These are phyloP conservation scores for Orchesella flavescens DNA, from an alignment of 2,888 invertebrate genomes.

Conservation along the genomic window DNA sequence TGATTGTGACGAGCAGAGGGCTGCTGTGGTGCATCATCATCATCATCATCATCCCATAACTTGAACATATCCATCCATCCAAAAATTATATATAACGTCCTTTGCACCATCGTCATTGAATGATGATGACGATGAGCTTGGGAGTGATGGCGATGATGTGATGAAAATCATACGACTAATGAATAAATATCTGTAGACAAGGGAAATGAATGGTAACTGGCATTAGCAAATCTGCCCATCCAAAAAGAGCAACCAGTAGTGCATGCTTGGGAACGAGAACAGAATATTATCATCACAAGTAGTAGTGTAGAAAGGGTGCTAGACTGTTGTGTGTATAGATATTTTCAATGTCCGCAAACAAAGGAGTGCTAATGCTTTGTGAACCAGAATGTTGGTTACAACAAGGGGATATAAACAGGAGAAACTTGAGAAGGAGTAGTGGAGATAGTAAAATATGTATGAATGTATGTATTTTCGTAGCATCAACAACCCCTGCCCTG, in stretches of 20 bases:
- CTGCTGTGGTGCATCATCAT: constrained; percentile 1
- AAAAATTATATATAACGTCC: background rate
- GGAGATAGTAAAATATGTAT: no score
- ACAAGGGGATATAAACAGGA: background rate
- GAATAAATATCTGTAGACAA: constrained; percentile 34
- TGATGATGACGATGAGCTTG: constrained; percentile 8
- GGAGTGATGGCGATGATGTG: constrained; percentile 31
- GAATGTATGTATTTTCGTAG: no score
- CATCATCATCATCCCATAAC: no score
- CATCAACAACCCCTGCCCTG: no score
- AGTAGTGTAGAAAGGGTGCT: no score
- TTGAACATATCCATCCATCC: no score
- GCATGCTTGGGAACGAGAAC: background rate
- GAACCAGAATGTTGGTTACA: background rate
- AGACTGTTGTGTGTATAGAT: no score
- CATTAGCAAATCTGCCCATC: background rate
- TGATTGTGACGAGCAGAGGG: constrained; percentile 10
- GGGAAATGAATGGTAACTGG: constrained; percentile 18
- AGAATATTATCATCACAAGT: no score
- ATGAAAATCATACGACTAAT: constrained; percentile 35
- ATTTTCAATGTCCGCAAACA: no score
- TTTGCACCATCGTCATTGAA: background rate
- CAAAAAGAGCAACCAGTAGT: constrained; percentile 7
- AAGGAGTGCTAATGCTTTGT: no score
- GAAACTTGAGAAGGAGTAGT: no score